A percentile compares a stretch with the other conserved stretches of the same genome.
Conservation (phyloP, 2,113 vertebrate genomes). For the Pseudolaguvia tuberculata region DNA sequence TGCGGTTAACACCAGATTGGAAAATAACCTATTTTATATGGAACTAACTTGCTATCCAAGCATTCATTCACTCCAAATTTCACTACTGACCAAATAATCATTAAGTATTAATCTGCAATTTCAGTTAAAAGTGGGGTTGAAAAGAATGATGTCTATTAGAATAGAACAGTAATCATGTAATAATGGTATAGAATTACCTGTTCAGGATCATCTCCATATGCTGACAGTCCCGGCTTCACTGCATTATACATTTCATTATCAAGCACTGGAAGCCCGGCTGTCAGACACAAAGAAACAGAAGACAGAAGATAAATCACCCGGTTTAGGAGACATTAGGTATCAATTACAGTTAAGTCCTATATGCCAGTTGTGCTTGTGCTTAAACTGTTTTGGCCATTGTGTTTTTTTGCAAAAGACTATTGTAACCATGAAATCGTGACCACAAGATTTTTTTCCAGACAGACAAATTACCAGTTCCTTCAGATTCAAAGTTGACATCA, state of each 20-base stretch:
- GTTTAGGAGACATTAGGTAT: constrained; percentile 22
- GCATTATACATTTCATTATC: constrained; percentile 93
- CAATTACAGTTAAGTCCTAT: constrained; percentile 9
- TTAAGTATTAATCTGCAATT: background rate
- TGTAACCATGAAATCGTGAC: constrained; percentile 42
- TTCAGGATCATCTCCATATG: constrained; percentile 84
- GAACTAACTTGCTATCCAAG: constrained; percentile 29
- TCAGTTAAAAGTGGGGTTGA: background rate
- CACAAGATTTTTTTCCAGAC: constrained; percentile 54
- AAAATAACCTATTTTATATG: constrained; percentile 24
- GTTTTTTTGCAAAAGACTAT: constrained; percentile 3
- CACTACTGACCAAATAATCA: constrained; percentile 8
- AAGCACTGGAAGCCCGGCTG: constrained; percentile 80
- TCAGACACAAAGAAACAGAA: constrained; percentile 18
- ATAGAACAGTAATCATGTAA: constrained; percentile 20
- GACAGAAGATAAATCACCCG: constrained; percentile 40
- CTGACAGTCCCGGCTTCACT: constrained; percentile 93
- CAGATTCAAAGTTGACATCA: constrained; percentile 38
- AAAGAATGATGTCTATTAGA: constrained; percentile 10
- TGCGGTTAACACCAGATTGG: constrained; percentile 28
- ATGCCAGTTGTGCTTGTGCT: constrained; percentile 29
- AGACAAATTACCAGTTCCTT: constrained; percentile 50
- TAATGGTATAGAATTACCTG: constrained; percentile 70
- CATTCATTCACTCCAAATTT: constrained; percentile 31
- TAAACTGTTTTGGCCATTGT: constrained; percentile 35